phyloP scores from a whole-genome alignment of 2,113 vertebrate species.

The Vombatus ursinus region DNA sequence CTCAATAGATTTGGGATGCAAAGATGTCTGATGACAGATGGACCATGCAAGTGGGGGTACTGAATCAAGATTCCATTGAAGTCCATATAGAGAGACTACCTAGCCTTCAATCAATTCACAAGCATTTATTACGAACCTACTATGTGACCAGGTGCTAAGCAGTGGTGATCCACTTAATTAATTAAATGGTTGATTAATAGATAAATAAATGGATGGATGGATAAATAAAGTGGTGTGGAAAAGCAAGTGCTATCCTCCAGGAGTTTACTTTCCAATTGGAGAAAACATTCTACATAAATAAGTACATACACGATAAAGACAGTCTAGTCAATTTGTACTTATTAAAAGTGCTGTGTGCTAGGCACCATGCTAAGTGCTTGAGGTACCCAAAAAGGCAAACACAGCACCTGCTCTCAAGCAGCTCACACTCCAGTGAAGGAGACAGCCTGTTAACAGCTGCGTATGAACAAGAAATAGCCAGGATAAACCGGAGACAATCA shows the following conservation, averaged over 20 bases:
- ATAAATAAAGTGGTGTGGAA: not conserved
- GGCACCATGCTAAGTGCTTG: not conserved
- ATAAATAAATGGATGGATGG: not conserved
- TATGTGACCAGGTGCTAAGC: not conserved
- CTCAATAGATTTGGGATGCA: not conserved
- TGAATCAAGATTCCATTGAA: too few relatives aligned
- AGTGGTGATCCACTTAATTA: not conserved
- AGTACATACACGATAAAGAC: not conserved
- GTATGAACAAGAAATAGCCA: not conserved
- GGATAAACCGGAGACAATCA: not conserved
- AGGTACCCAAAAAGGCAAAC: not conserved
- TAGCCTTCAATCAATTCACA: not conserved
- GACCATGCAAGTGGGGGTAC: not conserved
- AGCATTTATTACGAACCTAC: not conserved
- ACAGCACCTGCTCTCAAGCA: not conserved
- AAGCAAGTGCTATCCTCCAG: not conserved
- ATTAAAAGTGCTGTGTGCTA: not conserved
- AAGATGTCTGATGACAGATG: not conserved
- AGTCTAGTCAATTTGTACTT: not conserved
- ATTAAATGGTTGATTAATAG: not conserved
- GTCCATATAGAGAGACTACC: not conserved
- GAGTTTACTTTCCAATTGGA: not conserved
- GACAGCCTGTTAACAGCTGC: too few relatives aligned
- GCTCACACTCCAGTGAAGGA: not conserved
- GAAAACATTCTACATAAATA: not conserved